Evolutionary conservation across 2,113 vertebrate species (phyloP), one percentile per base, ranked within the genome.

Genomic region (Chitala chitala): DNA sequence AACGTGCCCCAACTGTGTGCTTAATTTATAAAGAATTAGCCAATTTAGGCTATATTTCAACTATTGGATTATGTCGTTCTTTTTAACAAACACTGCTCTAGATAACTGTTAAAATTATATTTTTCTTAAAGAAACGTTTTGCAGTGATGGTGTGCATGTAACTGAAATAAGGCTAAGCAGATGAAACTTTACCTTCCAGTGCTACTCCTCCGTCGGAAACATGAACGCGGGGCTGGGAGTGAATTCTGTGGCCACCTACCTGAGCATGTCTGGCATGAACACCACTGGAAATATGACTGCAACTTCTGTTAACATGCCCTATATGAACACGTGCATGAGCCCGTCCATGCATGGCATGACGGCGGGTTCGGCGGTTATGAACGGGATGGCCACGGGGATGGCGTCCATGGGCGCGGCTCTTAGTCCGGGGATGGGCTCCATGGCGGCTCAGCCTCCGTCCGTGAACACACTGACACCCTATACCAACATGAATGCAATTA

Each of bases 251-350:
- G 91, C 90, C 79, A 89, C 89, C 1, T 94, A 95, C 83, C 93
- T 95, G 93, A 89, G 87, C 79, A 92, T 93, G 90, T 87, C 91
- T 4, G 92, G 89, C 59, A 94, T 94, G 92, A 89, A 91, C 84
- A 83, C 86, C 66, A 76, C 92, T 0, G 87, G 89, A 77, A 91
- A 89, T 87, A 92, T 93, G 91, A 86, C 86, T 8, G 86, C 86
- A 0, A 85, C 86, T 71, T 91, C 93, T 71, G 92, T 94, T 90
- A 93, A 91, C 82, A 91, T 94, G 91, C 87, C 91, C 38, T 94
- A 94, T 5, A 88, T 93, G 82, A 91, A 91, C 77, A 82, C 92
- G 0, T 91, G 90, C 79, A 89, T 94, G 89, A 92, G 89, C 80
- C 92, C 93, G 3, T 91, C 93, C 0, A 86, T 93, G 48, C 83